A percentile compares a stretch with the other conserved stretches of the same genome.
Conservation (phyloP, 2,888 invertebrate species). For the Cabera pusaria region DNA sequence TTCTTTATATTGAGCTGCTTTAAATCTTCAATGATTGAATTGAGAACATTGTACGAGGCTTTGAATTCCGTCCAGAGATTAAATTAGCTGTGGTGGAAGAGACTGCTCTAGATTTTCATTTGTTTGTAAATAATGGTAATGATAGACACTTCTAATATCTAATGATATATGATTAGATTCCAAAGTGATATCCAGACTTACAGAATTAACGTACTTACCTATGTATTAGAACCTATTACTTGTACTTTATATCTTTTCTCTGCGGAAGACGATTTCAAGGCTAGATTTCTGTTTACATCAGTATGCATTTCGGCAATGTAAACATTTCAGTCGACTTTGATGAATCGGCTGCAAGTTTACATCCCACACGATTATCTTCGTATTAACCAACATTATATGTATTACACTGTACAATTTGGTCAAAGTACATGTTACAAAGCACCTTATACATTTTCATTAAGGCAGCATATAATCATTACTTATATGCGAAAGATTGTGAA, state of each 20-base stretch:
- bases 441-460: too few relatives aligned
- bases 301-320: slow-evolving; percentile 27
- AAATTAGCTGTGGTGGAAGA: slow-evolving; percentile 7
- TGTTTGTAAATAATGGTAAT: slow-evolving; percentile 1
- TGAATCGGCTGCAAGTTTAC: slow-evolving; percentile 19
- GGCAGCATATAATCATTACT: too few relatives aligned
- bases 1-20: slow-evolving; percentile 22
- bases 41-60: slow-evolving; percentile 5
- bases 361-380: slow-evolving; percentile 9
- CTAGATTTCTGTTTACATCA: slow-evolving; percentile 17
- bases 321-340: slow-evolving; percentile 24
- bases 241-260: too few relatives aligned
- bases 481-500: too few relatives aligned
- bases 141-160: too few relatives aligned
- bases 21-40: slow-evolving; percentile 16
- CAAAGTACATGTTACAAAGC: too few relatives aligned
- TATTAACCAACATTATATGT: not conserved
- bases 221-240: too few relatives aligned
- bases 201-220: not conserved
- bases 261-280: slow-evolving; percentile 11
- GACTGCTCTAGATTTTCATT: slow-evolving; percentile 5
- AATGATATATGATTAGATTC: too few relatives aligned
- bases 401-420: too few relatives aligned
- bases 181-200: too few relatives aligned
- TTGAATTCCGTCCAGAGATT: slow-evolving; percentile 4